Evolutionary conservation across 2,113 vertebrate genomes (phyloP), one percentile per base, ranked within the genome.

Genomic region (Tichodroma muraria): DNA sequence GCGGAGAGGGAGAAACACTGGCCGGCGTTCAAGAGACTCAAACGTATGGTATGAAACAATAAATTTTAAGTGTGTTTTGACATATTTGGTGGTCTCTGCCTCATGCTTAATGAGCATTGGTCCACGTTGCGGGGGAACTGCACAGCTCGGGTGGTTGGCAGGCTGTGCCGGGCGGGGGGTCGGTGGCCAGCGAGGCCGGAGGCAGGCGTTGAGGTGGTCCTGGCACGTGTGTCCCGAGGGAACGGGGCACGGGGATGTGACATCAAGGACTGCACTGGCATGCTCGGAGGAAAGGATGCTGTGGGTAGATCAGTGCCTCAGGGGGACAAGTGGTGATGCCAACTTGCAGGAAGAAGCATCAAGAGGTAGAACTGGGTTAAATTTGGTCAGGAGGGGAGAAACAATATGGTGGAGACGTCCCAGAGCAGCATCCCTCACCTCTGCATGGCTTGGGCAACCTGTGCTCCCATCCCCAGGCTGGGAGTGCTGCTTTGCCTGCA

Each of bases 31-130:
- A 96, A 97, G 96, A 95, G 86, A 70, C 94, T 95, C 86, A 80
- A 95, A 93, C 5, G 49, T 89, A 85, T 89, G 96, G 95, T 92
- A 94, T 89, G 93, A 93, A 90, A 92, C 96, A 90, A 97, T 94
- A 81, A 91, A 94, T 86, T 93, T 94, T 90, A 92, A 95, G 93
- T 91, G 94, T 96, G 95, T 93, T 93, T 95, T 96, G 95, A 95
- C 95, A 96, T 93, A 89, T 97, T 95, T 97, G 96, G 96, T 97
- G 94, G 95, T 96, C 92, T 90, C 90, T 92, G 94, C 95, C 85
- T 97, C 87, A 54, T 83, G 50, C 89, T 87, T 97, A 87, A 89
- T 86, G 93, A 97, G 96, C 35, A 33, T 64, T 70, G 87, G 96
- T 95, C 96, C 95, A 93, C 15, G 60, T 90, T 94, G 91, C 9